Percentiles rank a stretch among this genome's conserved stretches.
Conservation (phyloP, 2,888 invertebrate genomes). For the Pandemis cinnamomeana region DNA sequence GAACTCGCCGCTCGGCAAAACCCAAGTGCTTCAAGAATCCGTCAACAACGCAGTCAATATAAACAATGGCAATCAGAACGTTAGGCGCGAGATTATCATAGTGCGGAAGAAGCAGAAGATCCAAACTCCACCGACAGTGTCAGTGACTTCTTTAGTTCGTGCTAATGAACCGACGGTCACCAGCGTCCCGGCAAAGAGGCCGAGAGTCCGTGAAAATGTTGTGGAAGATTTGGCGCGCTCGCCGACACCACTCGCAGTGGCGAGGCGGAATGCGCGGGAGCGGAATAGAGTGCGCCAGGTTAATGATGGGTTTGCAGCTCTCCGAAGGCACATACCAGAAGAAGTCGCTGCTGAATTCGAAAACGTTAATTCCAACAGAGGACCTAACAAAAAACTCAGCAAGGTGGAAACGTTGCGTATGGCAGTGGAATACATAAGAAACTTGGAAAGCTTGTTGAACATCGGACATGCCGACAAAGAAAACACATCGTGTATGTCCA, state of each 20-base stretch:
- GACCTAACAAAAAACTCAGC: conserved; percentile 90
- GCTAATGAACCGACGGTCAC: conserved; percentile 65
- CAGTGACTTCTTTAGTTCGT: conserved; percentile 77
- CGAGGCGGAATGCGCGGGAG: conserved; percentile 95
- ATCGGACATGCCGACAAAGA: conserved; percentile 86
- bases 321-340: conserved; percentile 93
- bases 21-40: conserved; percentile 87
- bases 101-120: conserved; percentile 81
- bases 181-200: conserved; percentile 65
- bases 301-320: conserved; percentile 95
- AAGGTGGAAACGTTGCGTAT: conserved; percentile 95
- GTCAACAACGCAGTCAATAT: conserved; percentile 85
- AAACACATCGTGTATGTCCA: conserved; percentile 69
- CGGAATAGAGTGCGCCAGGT: conserved; percentile 96
- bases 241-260: conserved; percentile 92
- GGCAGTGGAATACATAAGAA: conserved; percentile 95
- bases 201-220: conserved; percentile 72
- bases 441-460: conserved; percentile 90
- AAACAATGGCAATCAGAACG: conserved; percentile 69
- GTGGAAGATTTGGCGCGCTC: conserved; percentile 78
- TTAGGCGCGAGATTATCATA: conserved; percentile 81
- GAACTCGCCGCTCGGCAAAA: conserved; percentile 83
- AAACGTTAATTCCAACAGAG: conserved; percentile 86
- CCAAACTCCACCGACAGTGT: conserved; percentile 68
- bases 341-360: conserved; percentile 90